A percentile compares a stretch with the other conserved stretches of the same genome.
Evolutionary conservation across 2,113 vertebrate species (phyloP).

Genomic region (Microtus richardsoni): DNA sequence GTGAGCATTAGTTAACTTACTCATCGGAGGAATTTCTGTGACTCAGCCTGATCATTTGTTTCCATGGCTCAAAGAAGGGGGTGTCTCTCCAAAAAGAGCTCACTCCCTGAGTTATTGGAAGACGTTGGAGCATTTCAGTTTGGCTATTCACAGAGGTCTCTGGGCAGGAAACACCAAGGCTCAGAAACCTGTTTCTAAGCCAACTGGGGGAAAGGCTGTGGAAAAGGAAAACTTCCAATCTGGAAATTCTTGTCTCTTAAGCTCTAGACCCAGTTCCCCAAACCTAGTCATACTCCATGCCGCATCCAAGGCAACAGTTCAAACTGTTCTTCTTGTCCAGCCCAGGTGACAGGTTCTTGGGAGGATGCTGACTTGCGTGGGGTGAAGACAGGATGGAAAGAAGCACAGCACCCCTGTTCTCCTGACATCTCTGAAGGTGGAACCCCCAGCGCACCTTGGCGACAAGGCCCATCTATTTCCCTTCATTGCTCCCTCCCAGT

Average conservation of each 20-base stretch:
- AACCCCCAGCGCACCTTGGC: not conserved
- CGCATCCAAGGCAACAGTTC: not conserved
- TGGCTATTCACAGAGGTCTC: not conserved
- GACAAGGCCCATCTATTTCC: rapidly evolving
- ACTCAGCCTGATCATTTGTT: not conserved
- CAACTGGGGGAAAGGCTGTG: not conserved
- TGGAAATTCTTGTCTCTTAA: not conserved
- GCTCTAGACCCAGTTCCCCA: not conserved
- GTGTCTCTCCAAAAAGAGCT: not conserved
- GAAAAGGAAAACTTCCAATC: not conserved
- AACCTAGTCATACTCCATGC: not conserved
- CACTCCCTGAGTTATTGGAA: not conserved
- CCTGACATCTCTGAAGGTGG: not conserved
- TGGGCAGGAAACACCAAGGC: not conserved
- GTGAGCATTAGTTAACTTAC: too few relatives aligned
- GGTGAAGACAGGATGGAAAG: not conserved
- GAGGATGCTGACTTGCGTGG: not conserved
- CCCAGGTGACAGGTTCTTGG: not conserved
- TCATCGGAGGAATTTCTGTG: not conserved
- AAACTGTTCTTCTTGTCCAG: not conserved
- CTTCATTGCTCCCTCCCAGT: not conserved
- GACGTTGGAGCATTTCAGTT: not conserved
- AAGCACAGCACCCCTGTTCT: too few relatives aligned
- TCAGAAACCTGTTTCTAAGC: not conserved
- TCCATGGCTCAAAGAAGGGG: not conserved